These are phyloP conservation scores for Darevskia nairensis DNA, from an alignment of 2,797 vertebrate species.

Conservation along the genomic window DNA sequence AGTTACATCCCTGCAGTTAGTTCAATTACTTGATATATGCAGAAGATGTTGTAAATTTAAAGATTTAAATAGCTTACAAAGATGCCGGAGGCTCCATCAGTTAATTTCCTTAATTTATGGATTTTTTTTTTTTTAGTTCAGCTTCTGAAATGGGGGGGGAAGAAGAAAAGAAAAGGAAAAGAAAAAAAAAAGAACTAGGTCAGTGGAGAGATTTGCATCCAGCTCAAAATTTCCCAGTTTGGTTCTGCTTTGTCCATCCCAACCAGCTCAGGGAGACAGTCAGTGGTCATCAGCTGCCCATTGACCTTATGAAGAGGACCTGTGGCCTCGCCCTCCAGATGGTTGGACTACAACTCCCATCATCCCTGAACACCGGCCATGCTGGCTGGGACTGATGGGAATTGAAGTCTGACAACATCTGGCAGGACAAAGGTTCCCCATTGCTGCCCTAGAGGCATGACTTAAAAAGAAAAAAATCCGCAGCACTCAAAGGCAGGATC, in stretches of 20 bases:
- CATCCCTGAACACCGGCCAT: too few relatives aligned
- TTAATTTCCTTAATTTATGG: constrained; percentile 99
- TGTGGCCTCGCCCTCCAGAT: too few relatives aligned
- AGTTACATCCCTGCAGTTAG: constrained; percentile 98
- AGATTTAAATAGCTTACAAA: constrained; percentile 99
- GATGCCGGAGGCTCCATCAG: constrained; percentile 95
- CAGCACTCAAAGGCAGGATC: fast-evolving
- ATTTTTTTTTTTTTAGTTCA: constrained; percentile 84
- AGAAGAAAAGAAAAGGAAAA: constrained; percentile 61
- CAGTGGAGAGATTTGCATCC: constrained; percentile 84
- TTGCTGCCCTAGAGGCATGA: too few relatives aligned
- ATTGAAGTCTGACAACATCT: too few relatives aligned
- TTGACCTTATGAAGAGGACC: background rate
- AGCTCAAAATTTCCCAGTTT: constrained; percentile 69
- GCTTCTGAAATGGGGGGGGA: constrained; percentile 83
- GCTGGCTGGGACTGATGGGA: too few relatives aligned
- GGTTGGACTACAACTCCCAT: too few relatives aligned
- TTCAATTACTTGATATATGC: constrained; percentile 99
- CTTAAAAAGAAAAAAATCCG: fast-evolving
- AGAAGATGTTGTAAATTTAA: constrained; percentile 99
- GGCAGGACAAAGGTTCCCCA: too few relatives aligned
- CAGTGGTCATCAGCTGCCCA: fast-evolving
- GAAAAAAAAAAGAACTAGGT: constrained; percentile 92
- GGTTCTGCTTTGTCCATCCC: constrained; percentile 72
- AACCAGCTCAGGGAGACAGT: constrained; percentile 2